Base-by-base conservation (phyloP, 1,140 invertebrate species). In the Cheumatopsyche charites region DNA sequence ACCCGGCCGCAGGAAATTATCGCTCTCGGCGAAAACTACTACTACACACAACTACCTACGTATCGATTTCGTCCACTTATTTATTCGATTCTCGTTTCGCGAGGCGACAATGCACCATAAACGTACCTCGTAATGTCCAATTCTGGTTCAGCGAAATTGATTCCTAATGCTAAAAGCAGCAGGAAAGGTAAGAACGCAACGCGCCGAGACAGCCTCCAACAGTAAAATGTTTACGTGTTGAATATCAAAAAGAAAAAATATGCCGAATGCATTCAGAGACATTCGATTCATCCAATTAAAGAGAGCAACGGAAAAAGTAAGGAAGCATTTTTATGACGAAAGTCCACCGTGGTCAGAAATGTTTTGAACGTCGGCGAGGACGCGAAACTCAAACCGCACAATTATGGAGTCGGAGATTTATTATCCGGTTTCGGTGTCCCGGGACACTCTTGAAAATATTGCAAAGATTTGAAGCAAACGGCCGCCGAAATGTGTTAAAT, bases 361-460 rank as follows among this genome's bases (percentile, higher is more conserved):
- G 41, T 15, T 15, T 19, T 6, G 17, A 43, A 63, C 25, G 23
- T 41, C 58, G 21, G 4, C 9, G 62, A 3, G 36, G 26, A 62
- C 23, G 62, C 62, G 62, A 42, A 42, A 15, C 29, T 29, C n/a
- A 41, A 63, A 63, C 62, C 62, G 62, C 36, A 63, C 62, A 63
- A 63, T 63, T 63, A 63, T 42, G 62, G 62, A 15, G 62, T 43
- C 6, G 41, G 15, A 63, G 62, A 63, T 63, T 63, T 63, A 63
- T 63, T 42, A 63, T 43, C 62, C 62, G 62, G 62, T 63, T 21
- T 25, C 23, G 62, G 26, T 42, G 15, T 42, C 62, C 55, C 23
- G 21, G n/a, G 19, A 23, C 47, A 1, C 7, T 41, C 62, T 23
- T 26, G 55, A 25, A 58, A 58, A 58, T 58, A 58, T 58, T 1